phyloP scores from a whole-genome alignment of 2,797 vertebrate genomes.

The Semaprochilodus insignis region DNA sequence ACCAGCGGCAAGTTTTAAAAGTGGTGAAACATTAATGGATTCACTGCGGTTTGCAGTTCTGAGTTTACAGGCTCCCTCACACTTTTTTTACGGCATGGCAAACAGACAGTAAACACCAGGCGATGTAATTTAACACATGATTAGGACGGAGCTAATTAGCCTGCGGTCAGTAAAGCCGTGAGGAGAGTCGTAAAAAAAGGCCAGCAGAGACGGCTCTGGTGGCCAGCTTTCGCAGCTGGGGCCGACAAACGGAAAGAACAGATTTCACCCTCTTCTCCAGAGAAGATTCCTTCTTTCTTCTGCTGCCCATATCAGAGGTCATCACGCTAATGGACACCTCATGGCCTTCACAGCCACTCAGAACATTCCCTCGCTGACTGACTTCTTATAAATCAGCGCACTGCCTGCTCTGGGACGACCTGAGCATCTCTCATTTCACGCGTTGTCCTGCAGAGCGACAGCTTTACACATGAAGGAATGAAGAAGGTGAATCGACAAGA shows the following conservation, averaged over 20 bases:
- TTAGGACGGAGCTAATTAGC: slow-evolving; percentile 81
- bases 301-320: slow-evolving; percentile 75
- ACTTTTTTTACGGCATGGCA: slow-evolving; percentile 77
- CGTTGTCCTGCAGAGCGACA: not conserved
- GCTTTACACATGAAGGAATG: not conserved
- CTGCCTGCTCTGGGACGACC: slow-evolving; percentile 73
- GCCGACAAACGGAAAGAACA: slow-evolving; percentile 75
- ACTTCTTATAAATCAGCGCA: slow-evolving; percentile 82
- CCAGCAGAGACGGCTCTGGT: slow-evolving; percentile 46
- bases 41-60: slow-evolving; percentile 46
- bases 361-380: slow-evolving; percentile 71
- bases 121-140: slow-evolving; percentile 75
- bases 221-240: slow-evolving; percentile 47
- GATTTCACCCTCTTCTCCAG: slow-evolving; percentile 58
- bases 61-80: slow-evolving; percentile 77
- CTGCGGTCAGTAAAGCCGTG: slow-evolving; percentile 75
- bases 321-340: slow-evolving; percentile 84
- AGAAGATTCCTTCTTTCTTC: slow-evolving; percentile 59
- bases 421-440: slow-evolving; percentile 77
- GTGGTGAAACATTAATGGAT: slow-evolving; percentile 38
- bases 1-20: slow-evolving; percentile 29
- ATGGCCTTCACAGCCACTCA: slow-evolving; percentile 78
- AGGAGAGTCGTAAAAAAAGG: slow-evolving; percentile 69
- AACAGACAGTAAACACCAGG: slow-evolving; percentile 81
- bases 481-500: not conserved